Evolutionary conservation across 2,797 vertebrate genomes (phyloP).

Genomic region (Neoniphon sammara): DNA sequence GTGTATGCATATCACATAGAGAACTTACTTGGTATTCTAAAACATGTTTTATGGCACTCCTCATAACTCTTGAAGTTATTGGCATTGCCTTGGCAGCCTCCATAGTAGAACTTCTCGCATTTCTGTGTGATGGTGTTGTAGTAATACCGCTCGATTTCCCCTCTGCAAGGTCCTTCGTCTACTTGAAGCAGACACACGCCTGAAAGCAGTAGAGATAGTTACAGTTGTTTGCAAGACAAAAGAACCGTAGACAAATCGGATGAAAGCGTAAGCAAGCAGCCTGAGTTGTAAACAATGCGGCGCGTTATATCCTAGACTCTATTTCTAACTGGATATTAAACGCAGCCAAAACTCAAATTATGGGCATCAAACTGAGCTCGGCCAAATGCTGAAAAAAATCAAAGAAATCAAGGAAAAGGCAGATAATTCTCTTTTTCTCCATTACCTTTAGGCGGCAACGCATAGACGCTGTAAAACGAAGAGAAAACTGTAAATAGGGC

Average conservation of each 20-base stretch:
- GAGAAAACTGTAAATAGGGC: slow-evolving; percentile 54
- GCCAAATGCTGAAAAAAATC: not conserved
- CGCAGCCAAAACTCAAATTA: not conserved
- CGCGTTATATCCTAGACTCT: no score
- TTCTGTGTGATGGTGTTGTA: slow-evolving; percentile 89
- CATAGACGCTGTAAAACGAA: slow-evolving; percentile 51
- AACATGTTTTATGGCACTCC: slow-evolving; percentile 88
- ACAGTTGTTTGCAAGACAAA: not conserved
- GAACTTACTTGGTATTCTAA: slow-evolving; percentile 89
- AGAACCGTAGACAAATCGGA: not conserved
- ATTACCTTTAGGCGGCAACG: slow-evolving; percentile 68
- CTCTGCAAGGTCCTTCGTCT: slow-evolving; percentile 86
- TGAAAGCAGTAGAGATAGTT: slow-evolving; percentile 40
- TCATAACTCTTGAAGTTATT: slow-evolving; percentile 88
- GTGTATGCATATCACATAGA: not conserved
- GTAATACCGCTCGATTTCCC: slow-evolving; percentile 80
- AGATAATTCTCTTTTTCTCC: fast-evolving
- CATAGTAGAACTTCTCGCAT: slow-evolving; percentile 88
- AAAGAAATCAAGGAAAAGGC: not conserved
- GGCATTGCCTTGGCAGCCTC: slow-evolving; percentile 90
- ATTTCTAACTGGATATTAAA: no score
- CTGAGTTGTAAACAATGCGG: not conserved
- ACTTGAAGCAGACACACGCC: slow-evolving; percentile 85
- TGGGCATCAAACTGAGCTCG: not conserved
- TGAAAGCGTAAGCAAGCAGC: no score